Base-by-base conservation (phyloP, 1,140 invertebrate species). In the Homalodisca vitripennis region DNA sequence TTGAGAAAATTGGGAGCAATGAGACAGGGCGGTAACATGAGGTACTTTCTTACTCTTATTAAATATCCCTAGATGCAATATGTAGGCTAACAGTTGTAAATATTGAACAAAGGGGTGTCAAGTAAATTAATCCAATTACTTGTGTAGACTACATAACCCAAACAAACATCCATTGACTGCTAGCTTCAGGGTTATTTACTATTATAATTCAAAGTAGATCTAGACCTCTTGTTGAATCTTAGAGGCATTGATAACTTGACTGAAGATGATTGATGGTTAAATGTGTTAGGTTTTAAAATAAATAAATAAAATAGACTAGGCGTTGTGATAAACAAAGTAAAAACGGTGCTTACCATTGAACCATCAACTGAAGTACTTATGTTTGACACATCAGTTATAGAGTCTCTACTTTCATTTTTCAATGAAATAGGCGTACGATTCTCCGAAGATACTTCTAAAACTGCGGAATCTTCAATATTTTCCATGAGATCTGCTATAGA, bases 311-410 rank as follows among this genome's bases (percentile, higher is more conserved):
- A 64, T 12, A 24, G 10, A 64, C n/a, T n/a, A n/a, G n/a, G n/a
- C n/a, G n/a, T 30, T 26, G 12, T 64, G n/a, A 29, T 27, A 64
- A 30, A 30, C 10, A 64, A 34, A 20, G 14, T 64, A 24, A 3
- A 10, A 17, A n/a, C n/a, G n/a, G n/a, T n/a, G n/a, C n/a, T 66
- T 34, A 67, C 66, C 66, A 67, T 20, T 1, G 66, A 67, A 13
- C 48, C 66, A 22, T 67, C 66, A 2, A 67, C 32, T 2, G 34
- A 51, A 3, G 47, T 67, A 34, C 66, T 67, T 14, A 34, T 32
- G 47, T 53, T 67, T 29, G 66, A 67, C 24, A 67, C 66, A 67
- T 67, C 66, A 22, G 63, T 66, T 17, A 66, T 46, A 22, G 63
- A 66, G 47, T 66, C 41, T 27, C 63, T 46, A 13, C 32, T 46